Evolutionary conservation across 2,797 vertebrate genomes (phyloP).

Genomic region (Champsocephalus gunnari): DNA sequence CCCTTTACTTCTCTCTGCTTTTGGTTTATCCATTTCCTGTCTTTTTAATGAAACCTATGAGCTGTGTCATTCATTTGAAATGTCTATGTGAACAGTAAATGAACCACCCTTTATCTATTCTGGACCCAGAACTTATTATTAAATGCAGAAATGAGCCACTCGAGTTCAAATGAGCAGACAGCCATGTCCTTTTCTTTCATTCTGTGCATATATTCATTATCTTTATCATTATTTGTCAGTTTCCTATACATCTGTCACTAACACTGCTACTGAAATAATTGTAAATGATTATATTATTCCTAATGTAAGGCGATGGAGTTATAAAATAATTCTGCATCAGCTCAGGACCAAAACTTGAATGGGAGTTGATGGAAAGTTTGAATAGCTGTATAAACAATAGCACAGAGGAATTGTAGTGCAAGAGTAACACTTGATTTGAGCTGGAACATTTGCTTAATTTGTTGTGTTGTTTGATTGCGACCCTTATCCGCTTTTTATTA

Average conservation of each 20-base stretch:
- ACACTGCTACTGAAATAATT: conserved; percentile 13
- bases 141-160: conserved; percentile 21
- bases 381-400: not conserved
- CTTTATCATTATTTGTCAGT: not conserved
- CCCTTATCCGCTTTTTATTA: conserved; percentile 9
- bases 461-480: conserved; percentile 23
- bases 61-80: conserved; percentile 19
- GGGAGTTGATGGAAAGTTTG: not conserved
- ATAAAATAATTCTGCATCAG: conserved; percentile 15
- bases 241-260: conserved; percentile 16
- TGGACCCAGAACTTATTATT: conserved; percentile 6
- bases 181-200: conserved; percentile 9
- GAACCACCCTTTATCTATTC: conserved; percentile 5
- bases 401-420: not conserved
- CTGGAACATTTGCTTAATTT: conserved; percentile 11
- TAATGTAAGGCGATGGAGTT: conserved; percentile 1
- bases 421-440: conserved; percentile 8
- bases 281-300: not conserved
- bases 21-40: conserved; percentile 24
- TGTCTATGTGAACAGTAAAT: conserved; percentile 13
- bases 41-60: conserved; percentile 5
- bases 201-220: conserved; percentile 10
- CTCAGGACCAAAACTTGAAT: conserved; percentile 16
- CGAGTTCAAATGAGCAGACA: not conserved
- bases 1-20: conserved; percentile 18